Conservation (phyloP, 2,888 invertebrate species). For the Eupsilia transversa region DNA sequence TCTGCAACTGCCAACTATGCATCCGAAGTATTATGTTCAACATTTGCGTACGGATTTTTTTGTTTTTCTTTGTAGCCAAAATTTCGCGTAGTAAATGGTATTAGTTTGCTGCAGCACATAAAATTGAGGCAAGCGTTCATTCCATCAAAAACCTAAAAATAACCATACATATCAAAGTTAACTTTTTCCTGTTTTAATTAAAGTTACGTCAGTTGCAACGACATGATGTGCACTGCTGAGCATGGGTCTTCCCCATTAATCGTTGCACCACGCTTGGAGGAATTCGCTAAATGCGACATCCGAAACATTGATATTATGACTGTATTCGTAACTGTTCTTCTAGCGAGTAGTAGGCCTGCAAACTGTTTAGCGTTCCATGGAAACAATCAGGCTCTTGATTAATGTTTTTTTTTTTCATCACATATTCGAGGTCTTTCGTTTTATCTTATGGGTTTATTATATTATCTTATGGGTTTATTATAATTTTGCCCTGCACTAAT, state of each 20-base stretch:
- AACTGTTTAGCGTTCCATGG: neutral
- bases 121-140: neutral
- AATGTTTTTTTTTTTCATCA: neutral
- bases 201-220: slow-evolving; percentile 6
- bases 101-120: neutral
- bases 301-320: slow-evolving; percentile 21
- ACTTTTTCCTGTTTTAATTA: neutral
- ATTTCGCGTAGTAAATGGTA: neutral
- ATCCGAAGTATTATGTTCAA: slow-evolving; percentile 21
- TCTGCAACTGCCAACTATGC: slow-evolving; percentile 45
- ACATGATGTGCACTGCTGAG: slow-evolving; percentile 48
- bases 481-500: neutral
- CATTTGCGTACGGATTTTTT: slow-evolving; percentile 26
- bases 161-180: too few species aligned
- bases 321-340: slow-evolving; percentile 27
- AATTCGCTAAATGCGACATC: slow-evolving; percentile 45
- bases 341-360: neutral
- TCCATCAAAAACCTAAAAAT: neutral
- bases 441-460: neutral
- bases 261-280: slow-evolving; percentile 51
- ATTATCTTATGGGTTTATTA: neutral
- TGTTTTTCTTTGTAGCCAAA: slow-evolving; percentile 28
- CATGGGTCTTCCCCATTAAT: slow-evolving; percentile 36
- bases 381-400: neutral
- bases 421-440: neutral